Base-by-base conservation (phyloP, 1,140 invertebrate genomes). In the Adelges cooleyi region DNA sequence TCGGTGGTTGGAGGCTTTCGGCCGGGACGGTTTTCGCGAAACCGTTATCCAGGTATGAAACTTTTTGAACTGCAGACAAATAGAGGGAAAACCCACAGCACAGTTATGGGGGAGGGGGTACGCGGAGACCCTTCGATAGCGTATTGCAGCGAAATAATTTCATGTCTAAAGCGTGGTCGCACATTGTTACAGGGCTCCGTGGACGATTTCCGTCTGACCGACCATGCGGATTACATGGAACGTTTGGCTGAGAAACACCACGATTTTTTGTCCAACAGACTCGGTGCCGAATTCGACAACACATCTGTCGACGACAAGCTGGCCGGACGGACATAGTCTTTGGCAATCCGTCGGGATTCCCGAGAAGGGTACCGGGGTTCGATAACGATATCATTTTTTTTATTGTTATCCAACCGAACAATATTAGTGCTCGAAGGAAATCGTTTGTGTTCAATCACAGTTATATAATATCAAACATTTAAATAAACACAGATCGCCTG, bases 1-100 rank as follows among this genome's bases (percentile, higher is more conserved):
- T 2, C 17, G 6, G 0, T 62, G 56, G 56, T 33, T 46, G n/a
- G 56, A 62, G 25, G 56, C 56, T n/a, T 62, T 48, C 25, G 22
- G n/a, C 3, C 15, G 1, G 9, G 40, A 42, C 8, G 22, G 27
- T 11, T 62, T 62, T 48, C 13, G 18, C 1, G 56, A 62, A 15
- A 17, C 42, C 18, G 27, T 62, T 22, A 20, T 15, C 4, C 42
- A 33, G 42, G 56, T 62, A 33, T 6, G 5, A 33, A 33, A 33
- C 11, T n/a, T n/a, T n/a, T n/a, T n/a, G n/a, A n/a, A n/a, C n/a
- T n/a, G n/a, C n/a, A n/a, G n/a, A n/a, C n/a, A n/a, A n/a, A n/a
- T n/a, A n/a, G n/a, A n/a, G n/a, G n/a, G n/a, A n/a, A n/a, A n/a
- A n/a, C n/a, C n/a, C n/a, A n/a, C n/a, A n/a, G n/a, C n/a, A n/a